Conservation (phyloP, 2,888 invertebrate genomes). For the Merodon equestris region DNA sequence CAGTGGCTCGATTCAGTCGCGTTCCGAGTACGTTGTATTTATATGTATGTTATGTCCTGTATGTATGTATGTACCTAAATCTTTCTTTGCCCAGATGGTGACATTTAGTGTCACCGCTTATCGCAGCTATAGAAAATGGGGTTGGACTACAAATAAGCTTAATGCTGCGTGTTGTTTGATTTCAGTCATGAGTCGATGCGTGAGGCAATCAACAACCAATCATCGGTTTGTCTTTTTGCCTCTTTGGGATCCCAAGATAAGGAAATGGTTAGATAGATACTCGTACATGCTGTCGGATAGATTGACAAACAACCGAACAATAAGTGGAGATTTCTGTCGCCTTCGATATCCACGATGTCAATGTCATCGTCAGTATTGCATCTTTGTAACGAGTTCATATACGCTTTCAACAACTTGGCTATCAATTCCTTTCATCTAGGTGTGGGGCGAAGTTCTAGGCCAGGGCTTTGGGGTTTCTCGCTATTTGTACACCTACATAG, state of each 20-base stretch:
- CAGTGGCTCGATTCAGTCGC: no score
- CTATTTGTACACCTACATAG: no score
- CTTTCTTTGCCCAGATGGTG: conserved; percentile 31
- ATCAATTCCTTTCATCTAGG: no score
- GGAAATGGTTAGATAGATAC: conserved; percentile 20
- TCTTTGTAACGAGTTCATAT: no score
- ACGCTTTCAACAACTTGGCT: no score
- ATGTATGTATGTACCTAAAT: conserved; percentile 32
- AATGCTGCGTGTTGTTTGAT: not conserved
- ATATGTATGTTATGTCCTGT: no score
- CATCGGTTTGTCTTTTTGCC: conserved; percentile 8
- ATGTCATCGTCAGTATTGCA: no score
- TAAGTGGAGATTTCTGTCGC: conserved; percentile 19
- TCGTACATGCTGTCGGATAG: conserved; percentile 27
- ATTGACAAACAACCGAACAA: conserved; percentile 23
- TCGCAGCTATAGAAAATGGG: conserved; percentile 26
- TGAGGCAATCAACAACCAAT: conserved; percentile 26
- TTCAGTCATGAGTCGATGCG: not conserved
- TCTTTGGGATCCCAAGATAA: conserved; percentile 48
- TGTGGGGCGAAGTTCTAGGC: no score
- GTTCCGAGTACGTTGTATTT: no score
- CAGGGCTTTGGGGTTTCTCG: no score
- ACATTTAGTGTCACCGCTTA: conserved; percentile 59
- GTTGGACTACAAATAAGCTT: conserved; percentile 31
- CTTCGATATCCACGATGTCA: no score